Evolutionary conservation across 2,113 vertebrate genomes (phyloP).

Genomic region (Rhinoptilus africanus): DNA sequence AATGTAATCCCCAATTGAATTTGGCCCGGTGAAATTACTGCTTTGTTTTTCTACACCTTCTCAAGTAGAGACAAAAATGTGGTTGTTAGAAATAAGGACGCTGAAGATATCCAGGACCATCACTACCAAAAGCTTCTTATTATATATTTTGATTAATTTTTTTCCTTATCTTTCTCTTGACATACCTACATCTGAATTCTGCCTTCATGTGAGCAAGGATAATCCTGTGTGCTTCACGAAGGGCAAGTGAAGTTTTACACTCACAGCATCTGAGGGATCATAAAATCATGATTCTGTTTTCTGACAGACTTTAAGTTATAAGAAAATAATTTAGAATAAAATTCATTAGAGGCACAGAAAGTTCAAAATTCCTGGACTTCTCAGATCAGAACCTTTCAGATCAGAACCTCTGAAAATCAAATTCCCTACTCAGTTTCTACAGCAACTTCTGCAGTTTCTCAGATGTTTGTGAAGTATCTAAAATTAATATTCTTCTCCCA

Average conservation of each 20-base stretch:
- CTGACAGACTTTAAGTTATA: background rate
- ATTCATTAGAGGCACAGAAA: background rate
- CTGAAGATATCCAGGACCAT: background rate
- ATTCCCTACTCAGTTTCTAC: background rate
- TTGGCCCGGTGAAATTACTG: background rate
- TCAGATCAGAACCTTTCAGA: background rate
- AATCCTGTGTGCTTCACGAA: background rate
- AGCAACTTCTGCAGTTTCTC: background rate
- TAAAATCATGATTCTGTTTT: background rate
- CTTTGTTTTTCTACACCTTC: background rate
- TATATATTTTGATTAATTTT: background rate
- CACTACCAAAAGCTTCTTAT: background rate
- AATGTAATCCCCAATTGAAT: background rate
- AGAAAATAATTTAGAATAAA: background rate
- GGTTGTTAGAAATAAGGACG: background rate
- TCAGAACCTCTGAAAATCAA: background rate
- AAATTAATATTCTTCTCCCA: background rate
- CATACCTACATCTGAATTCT: background rate
- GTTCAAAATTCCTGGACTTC: background rate
- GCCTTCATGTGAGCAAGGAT: background rate
- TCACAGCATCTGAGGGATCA: fast-evolving
- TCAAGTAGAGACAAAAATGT: background rate
- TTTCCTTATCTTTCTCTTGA: background rate
- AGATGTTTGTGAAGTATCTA: background rate
- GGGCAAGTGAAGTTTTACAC: background rate